Evolutionary conservation across 92 coral and sea anemone genomes (phyloP).

Genomic region (Palythoa heliodiscus): DNA sequence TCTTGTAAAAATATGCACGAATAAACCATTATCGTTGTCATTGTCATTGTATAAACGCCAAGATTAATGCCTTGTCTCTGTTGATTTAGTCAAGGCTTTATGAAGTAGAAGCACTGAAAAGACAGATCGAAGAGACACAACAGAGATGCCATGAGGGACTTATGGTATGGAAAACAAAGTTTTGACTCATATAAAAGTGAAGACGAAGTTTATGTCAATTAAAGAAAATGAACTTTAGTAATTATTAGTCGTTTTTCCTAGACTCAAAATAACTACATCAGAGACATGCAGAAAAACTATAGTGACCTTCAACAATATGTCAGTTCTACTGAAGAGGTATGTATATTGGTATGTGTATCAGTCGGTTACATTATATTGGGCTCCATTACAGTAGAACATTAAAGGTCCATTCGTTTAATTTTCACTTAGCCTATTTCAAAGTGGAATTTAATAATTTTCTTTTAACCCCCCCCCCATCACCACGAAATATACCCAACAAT

Average conservation of each 20-base stretch:
- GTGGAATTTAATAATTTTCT: no score
- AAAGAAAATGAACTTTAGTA: not conserved
- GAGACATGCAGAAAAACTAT: slow-evolving; percentile 57
- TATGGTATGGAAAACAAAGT: slow-evolving; percentile 45
- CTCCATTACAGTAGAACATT: not conserved
- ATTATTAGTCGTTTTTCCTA: slow-evolving; percentile 10
- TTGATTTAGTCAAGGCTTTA: slow-evolving; percentile 61
- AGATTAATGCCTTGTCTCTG: not conserved
- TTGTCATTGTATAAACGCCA: no score
- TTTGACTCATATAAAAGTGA: not conserved
- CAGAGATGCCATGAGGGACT: slow-evolving; percentile 60
- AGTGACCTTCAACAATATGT: slow-evolving; percentile 70
- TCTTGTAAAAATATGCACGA: no score
- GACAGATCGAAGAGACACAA: slow-evolving; percentile 64
- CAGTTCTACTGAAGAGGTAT: slow-evolving; percentile 86
- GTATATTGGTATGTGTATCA: no score
- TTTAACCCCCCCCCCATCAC: no score
- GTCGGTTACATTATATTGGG: not conserved
- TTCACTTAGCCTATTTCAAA: no score
- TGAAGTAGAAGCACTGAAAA: slow-evolving; percentile 67
- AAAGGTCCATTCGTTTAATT: no score
- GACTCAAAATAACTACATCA: slow-evolving; percentile 77
- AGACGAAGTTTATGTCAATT: no score
- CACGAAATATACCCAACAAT: no score
- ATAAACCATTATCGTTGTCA: no score